Percentiles rank a stretch among this genome's conserved stretches.
These are phyloP conservation scores for Mormyrus proboscirostris DNA, from an alignment of 2,797 vertebrate genomes.

Conservation along the genomic window DNA sequence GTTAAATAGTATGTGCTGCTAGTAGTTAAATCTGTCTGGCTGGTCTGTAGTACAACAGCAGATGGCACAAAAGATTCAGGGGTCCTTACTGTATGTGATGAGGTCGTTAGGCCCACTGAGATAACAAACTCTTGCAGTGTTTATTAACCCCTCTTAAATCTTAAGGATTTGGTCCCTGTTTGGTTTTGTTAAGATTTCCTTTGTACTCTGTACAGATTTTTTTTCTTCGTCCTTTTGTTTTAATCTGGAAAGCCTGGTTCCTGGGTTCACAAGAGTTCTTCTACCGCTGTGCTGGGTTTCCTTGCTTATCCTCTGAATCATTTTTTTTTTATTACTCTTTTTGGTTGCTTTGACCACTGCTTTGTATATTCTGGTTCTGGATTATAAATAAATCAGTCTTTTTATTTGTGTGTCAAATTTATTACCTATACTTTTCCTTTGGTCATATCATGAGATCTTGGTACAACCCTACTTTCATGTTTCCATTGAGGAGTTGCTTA, in stretches of 20 bases:
- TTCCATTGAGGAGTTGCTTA: not conserved
- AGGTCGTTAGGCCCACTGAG: slow-evolving; percentile 15
- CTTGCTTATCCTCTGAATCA: slow-evolving; percentile 32
- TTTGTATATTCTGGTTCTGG: slow-evolving; percentile 83
- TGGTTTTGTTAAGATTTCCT: slow-evolving; percentile 68
- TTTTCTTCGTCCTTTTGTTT: slow-evolving; percentile 45
- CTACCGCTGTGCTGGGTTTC: slow-evolving; percentile 40
- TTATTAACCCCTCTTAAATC: slow-evolving; percentile 76
- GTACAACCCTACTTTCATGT: not conserved
- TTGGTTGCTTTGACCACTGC: slow-evolving; percentile 75
- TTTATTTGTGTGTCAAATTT: slow-evolving; percentile 53
- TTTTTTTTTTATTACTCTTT: slow-evolving; percentile 41
- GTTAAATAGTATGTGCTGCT: slow-evolving; percentile 63
- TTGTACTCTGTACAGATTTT: slow-evolving; percentile 58
- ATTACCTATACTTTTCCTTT: not conserved
- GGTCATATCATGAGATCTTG: not conserved
- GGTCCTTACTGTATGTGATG: slow-evolving; percentile 47
- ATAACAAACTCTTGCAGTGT: slow-evolving; percentile 16
- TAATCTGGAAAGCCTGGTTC: slow-evolving; percentile 59
- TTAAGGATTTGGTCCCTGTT: slow-evolving; percentile 71
- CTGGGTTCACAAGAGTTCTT: slow-evolving; percentile 57
- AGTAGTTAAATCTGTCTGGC: slow-evolving; percentile 59
- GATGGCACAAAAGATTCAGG: slow-evolving; percentile 58
- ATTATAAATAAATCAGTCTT: slow-evolving; percentile 74
- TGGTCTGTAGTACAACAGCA: slow-evolving; percentile 62